Evolutionary conservation across 2,113 vertebrate genomes (phyloP).

Genomic region (Aptenodytes patagonicus): DNA sequence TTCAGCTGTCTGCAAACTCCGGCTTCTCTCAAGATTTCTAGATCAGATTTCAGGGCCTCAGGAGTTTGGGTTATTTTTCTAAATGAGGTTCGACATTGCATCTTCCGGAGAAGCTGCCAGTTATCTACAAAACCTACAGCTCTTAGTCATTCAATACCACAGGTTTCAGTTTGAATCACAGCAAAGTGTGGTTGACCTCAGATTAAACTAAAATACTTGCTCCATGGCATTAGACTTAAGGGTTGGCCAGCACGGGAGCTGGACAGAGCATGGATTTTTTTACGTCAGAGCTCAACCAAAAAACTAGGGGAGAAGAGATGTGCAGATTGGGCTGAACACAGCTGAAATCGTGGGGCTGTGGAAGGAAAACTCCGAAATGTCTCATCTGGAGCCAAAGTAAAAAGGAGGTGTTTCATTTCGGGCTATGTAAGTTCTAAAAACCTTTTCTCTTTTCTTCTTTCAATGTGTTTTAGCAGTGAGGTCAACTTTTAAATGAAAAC

Average conservation of each 20-base stretch:
- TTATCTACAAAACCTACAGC: slow-evolving; percentile 45
- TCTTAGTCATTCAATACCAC: slow-evolving; percentile 55
- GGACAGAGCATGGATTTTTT: not conserved
- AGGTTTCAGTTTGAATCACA: slow-evolving; percentile 60
- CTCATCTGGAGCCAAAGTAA: not conserved
- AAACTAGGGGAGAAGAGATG: not conserved
- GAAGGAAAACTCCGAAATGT: not conserved
- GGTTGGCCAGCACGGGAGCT: not conserved
- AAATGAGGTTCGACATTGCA: not conserved
- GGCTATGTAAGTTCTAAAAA: not conserved
- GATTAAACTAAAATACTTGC: slow-evolving; percentile 28
- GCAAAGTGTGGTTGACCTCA: slow-evolving; percentile 57
- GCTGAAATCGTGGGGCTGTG: not conserved
- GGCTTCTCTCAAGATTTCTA: slow-evolving; percentile 40
- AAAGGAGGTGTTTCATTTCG: not conserved
- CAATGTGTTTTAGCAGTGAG: not conserved
- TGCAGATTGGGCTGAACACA: not conserved
- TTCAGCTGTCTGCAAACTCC: not conserved
- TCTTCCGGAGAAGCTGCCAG: slow-evolving; percentile 40
- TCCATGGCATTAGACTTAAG: not conserved
- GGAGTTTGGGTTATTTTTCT: slow-evolving; percentile 39
- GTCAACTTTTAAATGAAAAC: slow-evolving; percentile 31
- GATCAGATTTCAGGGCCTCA: slow-evolving; percentile 31
- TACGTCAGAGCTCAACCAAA: not conserved
- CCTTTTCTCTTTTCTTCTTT: not conserved